These are phyloP conservation scores for Sebastes goodei DNA, from an alignment of 2,797 vertebrate genomes.

Conservation along the genomic window DNA sequence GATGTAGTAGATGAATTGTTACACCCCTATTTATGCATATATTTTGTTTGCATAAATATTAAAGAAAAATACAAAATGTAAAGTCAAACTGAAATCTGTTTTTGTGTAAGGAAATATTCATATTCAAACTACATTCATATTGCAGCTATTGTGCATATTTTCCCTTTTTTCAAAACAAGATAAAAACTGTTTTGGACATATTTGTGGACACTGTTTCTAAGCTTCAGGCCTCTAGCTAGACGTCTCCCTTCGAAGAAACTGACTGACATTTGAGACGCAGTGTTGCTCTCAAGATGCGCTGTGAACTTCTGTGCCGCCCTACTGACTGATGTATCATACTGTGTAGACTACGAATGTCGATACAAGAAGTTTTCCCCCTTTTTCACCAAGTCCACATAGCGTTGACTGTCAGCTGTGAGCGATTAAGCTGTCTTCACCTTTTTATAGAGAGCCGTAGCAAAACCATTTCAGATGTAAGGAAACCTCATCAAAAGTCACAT, in stretches of 20 bases:
- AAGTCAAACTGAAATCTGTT: background rate
- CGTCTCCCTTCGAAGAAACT: background rate
- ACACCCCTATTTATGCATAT: too few species aligned
- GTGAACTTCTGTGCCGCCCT: background rate
- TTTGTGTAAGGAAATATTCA: background rate
- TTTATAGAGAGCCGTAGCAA: background rate
- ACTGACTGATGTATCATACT: background rate
- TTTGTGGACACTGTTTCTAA: background rate
- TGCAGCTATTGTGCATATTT: background rate
- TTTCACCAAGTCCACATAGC: background rate
- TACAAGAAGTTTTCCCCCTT: background rate
- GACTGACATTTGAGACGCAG: background rate
- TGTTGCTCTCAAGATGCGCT: background rate
- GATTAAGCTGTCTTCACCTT: background rate
- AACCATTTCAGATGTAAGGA: background rate
- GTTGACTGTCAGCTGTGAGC: background rate
- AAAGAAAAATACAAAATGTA: background rate
- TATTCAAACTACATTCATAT: background rate
- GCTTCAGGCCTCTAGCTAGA: background rate
- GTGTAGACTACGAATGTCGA: background rate
- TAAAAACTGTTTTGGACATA: background rate
- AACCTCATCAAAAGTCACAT: background rate
- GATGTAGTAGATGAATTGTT: too few species aligned
- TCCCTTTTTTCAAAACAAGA: background rate
- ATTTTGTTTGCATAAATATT: background rate